phyloP scores from a whole-genome alignment of 2,888 invertebrate species.

The Campopleginae sp. region DNA sequence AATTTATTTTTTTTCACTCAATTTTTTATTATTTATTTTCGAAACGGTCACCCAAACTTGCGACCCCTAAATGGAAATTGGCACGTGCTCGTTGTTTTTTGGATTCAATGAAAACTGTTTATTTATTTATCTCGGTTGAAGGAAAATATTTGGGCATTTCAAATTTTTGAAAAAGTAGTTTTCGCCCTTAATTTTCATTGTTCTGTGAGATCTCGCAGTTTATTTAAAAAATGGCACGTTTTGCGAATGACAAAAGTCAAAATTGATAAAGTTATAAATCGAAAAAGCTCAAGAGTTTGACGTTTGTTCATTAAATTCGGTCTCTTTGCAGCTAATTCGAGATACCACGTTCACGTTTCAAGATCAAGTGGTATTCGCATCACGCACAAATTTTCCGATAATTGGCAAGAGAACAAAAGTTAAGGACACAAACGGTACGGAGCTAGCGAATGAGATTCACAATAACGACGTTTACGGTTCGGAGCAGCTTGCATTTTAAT shows the following conservation, averaged over 20 bases:
- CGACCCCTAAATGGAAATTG: too few species aligned
- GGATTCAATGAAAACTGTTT: too few species aligned
- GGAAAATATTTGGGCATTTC: not conserved
- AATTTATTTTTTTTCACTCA: too few species aligned
- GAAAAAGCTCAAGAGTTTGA: not conserved
- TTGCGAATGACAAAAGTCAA: not conserved
- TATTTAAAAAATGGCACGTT: not conserved
- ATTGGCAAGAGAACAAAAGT: not conserved
- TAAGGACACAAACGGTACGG: not conserved
- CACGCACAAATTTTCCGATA: not conserved
- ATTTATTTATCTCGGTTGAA: too few species aligned
- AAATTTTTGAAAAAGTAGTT: not conserved
- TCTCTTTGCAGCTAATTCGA: not conserved
- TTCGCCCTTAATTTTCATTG: not conserved
- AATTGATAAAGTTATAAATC: not conserved
- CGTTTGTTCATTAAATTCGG: not conserved
- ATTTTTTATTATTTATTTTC: too few species aligned
- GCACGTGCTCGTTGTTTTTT: too few species aligned
- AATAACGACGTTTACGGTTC: not conserved
- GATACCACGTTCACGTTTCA: not conserved
- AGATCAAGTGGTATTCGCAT: constrained; percentile 16
- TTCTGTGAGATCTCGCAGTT: not conserved
- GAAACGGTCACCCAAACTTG: too few species aligned
- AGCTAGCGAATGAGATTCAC: not conserved
- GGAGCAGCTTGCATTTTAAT: not conserved